These are phyloP conservation scores for Cyclina sinensis DNA, from an alignment of 1,140 invertebrate genomes.

Conservation along the genomic window DNA sequence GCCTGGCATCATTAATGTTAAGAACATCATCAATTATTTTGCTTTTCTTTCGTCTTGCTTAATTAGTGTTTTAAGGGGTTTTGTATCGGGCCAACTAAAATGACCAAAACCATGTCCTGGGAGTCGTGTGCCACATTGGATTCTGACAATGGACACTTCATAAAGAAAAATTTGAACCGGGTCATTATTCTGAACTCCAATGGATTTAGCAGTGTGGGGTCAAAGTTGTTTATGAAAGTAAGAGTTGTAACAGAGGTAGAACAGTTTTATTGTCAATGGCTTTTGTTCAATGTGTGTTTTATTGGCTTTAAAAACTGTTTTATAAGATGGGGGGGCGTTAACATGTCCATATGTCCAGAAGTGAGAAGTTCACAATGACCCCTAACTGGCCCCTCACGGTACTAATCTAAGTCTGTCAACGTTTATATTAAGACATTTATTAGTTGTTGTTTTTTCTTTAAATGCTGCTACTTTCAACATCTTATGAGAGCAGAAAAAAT, in stretches of 20 bases:
- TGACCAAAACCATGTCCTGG: constrained; percentile 26
- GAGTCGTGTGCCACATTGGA: constrained; percentile 35
- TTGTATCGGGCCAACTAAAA: constrained; percentile 4
- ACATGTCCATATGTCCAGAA: constrained; percentile 27
- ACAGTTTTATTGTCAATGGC: constrained; percentile 32
- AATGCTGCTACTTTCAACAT: too few relatives aligned
- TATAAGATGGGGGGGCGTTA: neutral
- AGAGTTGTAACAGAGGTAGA: constrained; percentile 24
- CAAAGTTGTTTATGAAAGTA: constrained; percentile 52
- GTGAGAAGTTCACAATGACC: constrained; percentile 24
- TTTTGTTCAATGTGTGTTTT: constrained; percentile 40
- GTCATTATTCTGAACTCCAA: constrained; percentile 51
- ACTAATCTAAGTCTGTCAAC: too few relatives aligned
- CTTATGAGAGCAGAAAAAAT: too few relatives aligned
- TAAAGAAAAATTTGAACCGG: constrained; percentile 54
- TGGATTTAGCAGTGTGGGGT: constrained; percentile 39
- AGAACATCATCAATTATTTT: constrained; percentile 45
- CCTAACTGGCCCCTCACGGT: neutral
- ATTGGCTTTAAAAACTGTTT: constrained; percentile 50
- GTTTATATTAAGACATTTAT: too few relatives aligned
- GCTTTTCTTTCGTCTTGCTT: constrained; percentile 16
- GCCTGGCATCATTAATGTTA: constrained; percentile 19
- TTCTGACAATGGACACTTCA: constrained; percentile 33
- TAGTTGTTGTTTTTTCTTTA: too few relatives aligned
- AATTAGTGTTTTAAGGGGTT: constrained; percentile 52